A percentile compares a stretch with the other conserved stretches of the same genome.
These are phyloP conservation scores for Pedionomus torquatus DNA, from an alignment of 2,113 vertebrate genomes.

Conservation along the genomic window DNA sequence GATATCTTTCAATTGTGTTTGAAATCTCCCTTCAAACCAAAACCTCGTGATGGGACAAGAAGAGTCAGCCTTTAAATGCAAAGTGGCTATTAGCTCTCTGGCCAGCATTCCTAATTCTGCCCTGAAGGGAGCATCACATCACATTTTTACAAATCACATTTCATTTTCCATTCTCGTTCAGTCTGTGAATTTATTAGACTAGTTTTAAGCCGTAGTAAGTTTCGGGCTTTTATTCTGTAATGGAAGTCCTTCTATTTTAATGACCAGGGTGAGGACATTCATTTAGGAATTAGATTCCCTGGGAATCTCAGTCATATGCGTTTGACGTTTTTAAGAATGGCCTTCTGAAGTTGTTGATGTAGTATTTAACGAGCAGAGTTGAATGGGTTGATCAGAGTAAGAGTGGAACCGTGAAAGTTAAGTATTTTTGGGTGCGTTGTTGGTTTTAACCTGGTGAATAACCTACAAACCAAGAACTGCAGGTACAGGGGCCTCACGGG, in stretches of 20 bases:
- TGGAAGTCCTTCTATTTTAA: neutral
- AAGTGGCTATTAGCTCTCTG: neutral
- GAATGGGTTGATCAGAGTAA: conserved; percentile 39
- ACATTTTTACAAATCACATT: neutral
- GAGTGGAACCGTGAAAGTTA: neutral
- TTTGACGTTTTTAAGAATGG: neutral
- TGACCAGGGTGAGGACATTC: neutral
- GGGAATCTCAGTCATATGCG: no score
- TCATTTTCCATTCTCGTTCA: neutral
- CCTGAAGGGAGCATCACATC: neutral
- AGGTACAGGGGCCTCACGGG: neutral
- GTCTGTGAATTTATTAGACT: neutral
- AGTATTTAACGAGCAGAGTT: conserved; percentile 9
- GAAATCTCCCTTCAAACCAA: neutral
- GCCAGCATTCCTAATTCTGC: neutral
- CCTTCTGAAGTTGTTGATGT: neutral
- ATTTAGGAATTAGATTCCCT: no score
- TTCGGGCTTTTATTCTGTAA: neutral
- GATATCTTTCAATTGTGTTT: neutral
- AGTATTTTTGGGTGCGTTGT: neutral
- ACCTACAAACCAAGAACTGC: neutral
- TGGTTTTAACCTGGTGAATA: neutral
- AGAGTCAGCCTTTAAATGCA: neutral
- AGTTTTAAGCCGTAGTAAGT: neutral
- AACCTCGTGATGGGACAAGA: neutral